Evolutionary conservation across 2,113 vertebrate species (phyloP).

Genomic region (Meles meles): DNA sequence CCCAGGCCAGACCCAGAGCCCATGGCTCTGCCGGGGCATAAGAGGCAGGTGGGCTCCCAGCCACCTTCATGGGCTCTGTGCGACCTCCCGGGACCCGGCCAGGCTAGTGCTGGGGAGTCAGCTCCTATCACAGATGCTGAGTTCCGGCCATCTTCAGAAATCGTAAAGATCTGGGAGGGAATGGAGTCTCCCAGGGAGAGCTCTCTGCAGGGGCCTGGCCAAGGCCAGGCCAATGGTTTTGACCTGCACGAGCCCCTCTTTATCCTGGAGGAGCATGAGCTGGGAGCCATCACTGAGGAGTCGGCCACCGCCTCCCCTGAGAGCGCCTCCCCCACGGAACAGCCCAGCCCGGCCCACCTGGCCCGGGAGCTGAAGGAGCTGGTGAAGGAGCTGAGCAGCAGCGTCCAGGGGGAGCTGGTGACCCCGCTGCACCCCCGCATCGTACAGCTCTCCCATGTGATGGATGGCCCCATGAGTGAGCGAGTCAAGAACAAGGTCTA

Average conservation of each 20-base stretch:
- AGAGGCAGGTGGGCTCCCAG: conserved; percentile 39
- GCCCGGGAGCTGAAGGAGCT: conserved; percentile 52
- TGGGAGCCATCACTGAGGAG: conserved; percentile 75
- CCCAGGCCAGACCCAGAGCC: conserved; percentile 75
- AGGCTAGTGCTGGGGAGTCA: background rate
- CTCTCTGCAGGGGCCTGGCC: conserved; percentile 36
- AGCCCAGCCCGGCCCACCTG: conserved; percentile 23
- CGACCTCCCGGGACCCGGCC: conserved; percentile 81
- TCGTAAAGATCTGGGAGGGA: conserved; percentile 86
- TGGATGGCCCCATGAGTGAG: conserved; percentile 82
- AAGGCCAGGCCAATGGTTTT: conserved; percentile 68
- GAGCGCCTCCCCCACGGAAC: conserved; percentile 36
- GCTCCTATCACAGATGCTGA: conserved; percentile 78
- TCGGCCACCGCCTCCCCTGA: conserved; percentile 63
- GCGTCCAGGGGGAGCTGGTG: conserved; percentile 57
- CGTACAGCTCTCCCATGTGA: conserved; percentile 78
- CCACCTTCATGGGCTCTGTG: conserved; percentile 85
- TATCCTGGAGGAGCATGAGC: conserved; percentile 86
- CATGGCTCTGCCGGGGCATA: background rate
- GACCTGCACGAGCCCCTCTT: conserved; percentile 73
- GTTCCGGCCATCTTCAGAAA: conserved; percentile 84
- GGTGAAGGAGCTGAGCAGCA: conserved; percentile 53
- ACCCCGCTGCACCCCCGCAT: conserved; percentile 75
- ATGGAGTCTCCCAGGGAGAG: conserved; percentile 80
- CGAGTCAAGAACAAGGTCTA: conserved; percentile 90